Base-by-base conservation (phyloP, 2,113 vertebrate genomes). In the Theristicus caerulescens region DNA sequence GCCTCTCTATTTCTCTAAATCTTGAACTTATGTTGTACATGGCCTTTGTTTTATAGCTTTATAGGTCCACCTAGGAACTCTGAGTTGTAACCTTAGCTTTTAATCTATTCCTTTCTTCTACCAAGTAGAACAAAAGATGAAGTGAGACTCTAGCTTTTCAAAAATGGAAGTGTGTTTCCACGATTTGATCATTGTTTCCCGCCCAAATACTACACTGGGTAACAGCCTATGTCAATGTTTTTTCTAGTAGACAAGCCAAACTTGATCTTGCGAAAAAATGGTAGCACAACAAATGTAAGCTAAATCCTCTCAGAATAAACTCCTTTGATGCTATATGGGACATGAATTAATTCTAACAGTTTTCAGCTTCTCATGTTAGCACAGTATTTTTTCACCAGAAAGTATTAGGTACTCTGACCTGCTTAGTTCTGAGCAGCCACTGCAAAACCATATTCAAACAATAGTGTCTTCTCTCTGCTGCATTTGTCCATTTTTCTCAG, bases 11-110 rank as follows among this genome's bases (percentile, higher is more conserved):
- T 85, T 71, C 34, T 79, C 17, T 59, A 61, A 22, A 36, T 55
- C 14, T 86, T 85, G n/a, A 69, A 22, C 1, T 20, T 55, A 7
- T 0, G 3, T 42, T 55, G 16, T 51, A n/a, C 4, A 1, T 26
- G 5, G 16, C 80, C 29, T 72, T 85, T 32, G 7, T 16, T 86
- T 58, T 78, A 2, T 62, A 64, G 40, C 13, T 54, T 46, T 11
- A 2, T 59, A 51, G 7, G 6, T 70, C 67, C 20, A 1, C 24
- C 4, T 69, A 44, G 16, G n/a, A 79, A 19, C 5, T 62, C n/a
- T 71, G 26, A 62, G 16, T 71, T 90, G 21, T 77, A 61, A 46
- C 29, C 16, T 82, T 66, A 40, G 15, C 4, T 89, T 92, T 26
- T 70, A 62, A 22, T 62, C 16, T n/a, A 6, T 70, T 83, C 15